phyloP scores from a whole-genome alignment of 2,113 vertebrate species.

The Zootoca vivipara region DNA sequence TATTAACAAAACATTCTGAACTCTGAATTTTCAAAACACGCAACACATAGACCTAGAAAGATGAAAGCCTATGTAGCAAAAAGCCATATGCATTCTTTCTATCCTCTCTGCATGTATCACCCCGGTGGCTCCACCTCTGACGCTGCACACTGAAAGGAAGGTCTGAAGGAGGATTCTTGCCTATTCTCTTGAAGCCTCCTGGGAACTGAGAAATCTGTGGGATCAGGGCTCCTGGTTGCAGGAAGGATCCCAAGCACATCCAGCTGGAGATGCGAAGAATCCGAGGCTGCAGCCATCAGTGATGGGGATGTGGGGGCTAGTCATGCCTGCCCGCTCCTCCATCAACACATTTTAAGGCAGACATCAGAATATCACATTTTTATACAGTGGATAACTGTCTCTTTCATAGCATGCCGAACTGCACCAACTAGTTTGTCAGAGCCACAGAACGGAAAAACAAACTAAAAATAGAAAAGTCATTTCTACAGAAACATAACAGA shows the following conservation, averaged over 20 bases:
- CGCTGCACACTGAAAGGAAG: neutral
- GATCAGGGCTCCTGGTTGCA: neutral
- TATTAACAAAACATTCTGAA: neutral
- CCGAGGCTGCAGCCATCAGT: too few species aligned
- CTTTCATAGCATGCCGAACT: neutral
- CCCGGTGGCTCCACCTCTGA: neutral
- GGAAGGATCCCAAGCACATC: neutral
- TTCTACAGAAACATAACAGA: neutral
- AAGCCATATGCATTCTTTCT: neutral
- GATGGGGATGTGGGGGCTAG: too few species aligned
- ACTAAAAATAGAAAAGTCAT: neutral
- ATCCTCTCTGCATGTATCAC: neutral
- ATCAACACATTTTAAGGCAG: too few species aligned
- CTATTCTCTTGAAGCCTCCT: neutral
- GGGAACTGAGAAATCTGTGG: neutral
- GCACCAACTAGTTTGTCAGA: neutral
- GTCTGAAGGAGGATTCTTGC: neutral
- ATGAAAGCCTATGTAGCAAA: neutral
- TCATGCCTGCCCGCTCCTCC: too few species aligned
- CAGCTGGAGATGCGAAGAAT: neutral
- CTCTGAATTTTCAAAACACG: neutral
- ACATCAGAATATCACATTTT: neutral
- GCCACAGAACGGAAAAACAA: neutral
- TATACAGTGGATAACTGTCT: neutral
- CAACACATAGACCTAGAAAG: neutral